A percentile compares a stretch with the other conserved stretches of the same genome.
Evolutionary conservation across 2,888 invertebrate genomes (phyloP).

Genomic region (Polymixis flavicincta): DNA sequence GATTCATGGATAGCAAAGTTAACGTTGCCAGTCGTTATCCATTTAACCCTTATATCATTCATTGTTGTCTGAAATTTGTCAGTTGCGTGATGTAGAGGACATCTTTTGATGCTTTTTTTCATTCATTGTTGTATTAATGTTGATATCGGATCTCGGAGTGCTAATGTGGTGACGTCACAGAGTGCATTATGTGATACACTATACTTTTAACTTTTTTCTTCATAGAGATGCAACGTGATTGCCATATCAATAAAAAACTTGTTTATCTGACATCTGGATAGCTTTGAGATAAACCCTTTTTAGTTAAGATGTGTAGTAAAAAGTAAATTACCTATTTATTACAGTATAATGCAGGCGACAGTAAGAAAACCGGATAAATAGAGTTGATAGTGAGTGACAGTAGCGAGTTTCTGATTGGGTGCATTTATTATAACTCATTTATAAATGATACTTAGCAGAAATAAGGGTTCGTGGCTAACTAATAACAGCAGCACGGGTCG

Average conservation of each 20-base stretch:
- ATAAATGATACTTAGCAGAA: background rate
- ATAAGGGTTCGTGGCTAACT: too few species aligned
- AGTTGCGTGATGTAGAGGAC: constrained; percentile 85
- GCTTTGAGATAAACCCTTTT: constrained; percentile 64
- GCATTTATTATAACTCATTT: background rate
- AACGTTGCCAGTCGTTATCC: constrained; percentile 78
- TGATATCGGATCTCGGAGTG: constrained; percentile 79
- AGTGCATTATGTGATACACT: constrained; percentile 70
- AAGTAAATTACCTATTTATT: constrained; percentile 64
- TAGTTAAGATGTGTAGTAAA: constrained; percentile 51
- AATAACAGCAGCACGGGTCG: too few species aligned
- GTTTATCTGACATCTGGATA: constrained; percentile 66
- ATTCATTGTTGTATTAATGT: constrained; percentile 79
- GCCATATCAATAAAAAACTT: constrained; percentile 61
- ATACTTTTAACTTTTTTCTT: constrained; percentile 62
- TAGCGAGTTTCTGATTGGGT: constrained; percentile 13
- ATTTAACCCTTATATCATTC: constrained; percentile 88
- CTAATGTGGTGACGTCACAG: constrained; percentile 75
- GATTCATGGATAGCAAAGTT: constrained; percentile 26
- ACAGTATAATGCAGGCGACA: constrained; percentile 19
- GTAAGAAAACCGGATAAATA: constrained; percentile 15
- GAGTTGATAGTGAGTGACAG: constrained; percentile 17
- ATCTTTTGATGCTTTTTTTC: constrained; percentile 72
- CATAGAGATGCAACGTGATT: constrained; percentile 55
- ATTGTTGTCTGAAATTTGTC: constrained; percentile 89